These are phyloP conservation scores for Achatina immaculata DNA, from an alignment of 1,140 invertebrate species.

Conservation along the genomic window DNA sequence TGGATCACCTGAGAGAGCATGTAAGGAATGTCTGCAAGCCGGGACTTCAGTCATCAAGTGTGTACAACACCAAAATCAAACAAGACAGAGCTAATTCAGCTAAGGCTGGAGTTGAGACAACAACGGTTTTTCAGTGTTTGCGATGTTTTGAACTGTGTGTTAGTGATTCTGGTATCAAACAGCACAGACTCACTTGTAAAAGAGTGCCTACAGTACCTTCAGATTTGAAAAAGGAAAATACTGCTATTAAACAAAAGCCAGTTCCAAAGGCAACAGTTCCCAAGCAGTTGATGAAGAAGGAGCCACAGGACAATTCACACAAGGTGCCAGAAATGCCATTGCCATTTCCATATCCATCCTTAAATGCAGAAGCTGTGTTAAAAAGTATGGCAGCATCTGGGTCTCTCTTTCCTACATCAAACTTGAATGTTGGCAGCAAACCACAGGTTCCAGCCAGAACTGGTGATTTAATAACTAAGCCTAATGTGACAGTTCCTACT, in stretches of 20 bases:
- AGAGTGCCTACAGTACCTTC: conserved; percentile 37
- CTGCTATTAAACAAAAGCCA: background rate
- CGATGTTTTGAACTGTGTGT: conserved; percentile 44
- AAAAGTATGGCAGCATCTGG: conserved; percentile 13
- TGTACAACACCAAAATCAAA: conserved; percentile 28
- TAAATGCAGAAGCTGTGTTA: conserved; percentile 21
- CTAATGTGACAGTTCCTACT: background rate
- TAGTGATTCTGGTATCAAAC: conserved; percentile 41
- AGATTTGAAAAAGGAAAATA: conserved; percentile 24
- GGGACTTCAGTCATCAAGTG: conserved; percentile 32
- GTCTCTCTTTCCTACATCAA: background rate
- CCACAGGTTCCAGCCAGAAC: background rate
- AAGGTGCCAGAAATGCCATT: conserved; percentile 15
- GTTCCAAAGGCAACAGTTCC: background rate
- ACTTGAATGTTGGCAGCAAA: background rate
- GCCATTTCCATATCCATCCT: conserved; percentile 21
- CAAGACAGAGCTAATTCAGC: conserved; percentile 35
- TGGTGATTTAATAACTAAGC: background rate
- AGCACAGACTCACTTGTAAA: conserved; percentile 41
- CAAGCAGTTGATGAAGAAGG: background rate
- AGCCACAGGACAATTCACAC: background rate
- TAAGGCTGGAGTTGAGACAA: conserved; percentile 41
- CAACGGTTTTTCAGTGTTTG: conserved; percentile 46
- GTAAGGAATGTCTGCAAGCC: conserved; percentile 43
- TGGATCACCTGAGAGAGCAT: conserved; percentile 40